A percentile compares a stretch with the other conserved stretches of the same genome.
These are phyloP conservation scores for Papilio machaon DNA, from an alignment of 1,140 invertebrate species.

Conservation along the genomic window DNA sequence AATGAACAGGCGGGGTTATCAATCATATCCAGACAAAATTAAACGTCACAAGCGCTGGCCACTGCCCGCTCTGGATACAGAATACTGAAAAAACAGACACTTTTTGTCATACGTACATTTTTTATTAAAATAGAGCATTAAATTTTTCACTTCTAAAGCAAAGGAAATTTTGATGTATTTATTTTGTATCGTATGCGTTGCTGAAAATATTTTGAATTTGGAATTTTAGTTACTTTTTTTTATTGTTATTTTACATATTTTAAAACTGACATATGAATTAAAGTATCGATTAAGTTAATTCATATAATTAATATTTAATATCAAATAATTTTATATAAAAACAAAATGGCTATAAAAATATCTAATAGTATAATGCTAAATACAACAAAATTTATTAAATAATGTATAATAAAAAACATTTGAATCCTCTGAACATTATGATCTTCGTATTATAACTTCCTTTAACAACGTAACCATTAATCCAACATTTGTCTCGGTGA, in stretches of 20 bases:
- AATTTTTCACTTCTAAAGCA: not conserved
- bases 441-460: constrained; percentile 48
- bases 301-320: no score
- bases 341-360: no score
- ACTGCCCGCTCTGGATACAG: constrained; percentile 55
- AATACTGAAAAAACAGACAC: constrained; percentile 47
- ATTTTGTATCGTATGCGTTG: no score
- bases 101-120: constrained; percentile 15
- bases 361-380: not conserved
- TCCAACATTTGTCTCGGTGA: constrained; percentile 73
- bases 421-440: not conserved
- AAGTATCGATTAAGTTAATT: no score
- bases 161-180: not conserved
- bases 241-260: no score
- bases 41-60: constrained; percentile 69
- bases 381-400: not conserved
- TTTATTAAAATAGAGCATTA: not conserved
- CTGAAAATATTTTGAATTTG: no score
- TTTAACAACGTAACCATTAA: constrained; percentile 69
- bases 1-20: constrained; percentile 64
- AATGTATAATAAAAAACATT: not conserved
- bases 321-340: no score
- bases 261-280: no score
- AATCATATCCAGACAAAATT: constrained; percentile 78
- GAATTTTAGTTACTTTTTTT: no score